Conservation (phyloP, 2,888 invertebrate species). For the Matsumyia berberina region DNA sequence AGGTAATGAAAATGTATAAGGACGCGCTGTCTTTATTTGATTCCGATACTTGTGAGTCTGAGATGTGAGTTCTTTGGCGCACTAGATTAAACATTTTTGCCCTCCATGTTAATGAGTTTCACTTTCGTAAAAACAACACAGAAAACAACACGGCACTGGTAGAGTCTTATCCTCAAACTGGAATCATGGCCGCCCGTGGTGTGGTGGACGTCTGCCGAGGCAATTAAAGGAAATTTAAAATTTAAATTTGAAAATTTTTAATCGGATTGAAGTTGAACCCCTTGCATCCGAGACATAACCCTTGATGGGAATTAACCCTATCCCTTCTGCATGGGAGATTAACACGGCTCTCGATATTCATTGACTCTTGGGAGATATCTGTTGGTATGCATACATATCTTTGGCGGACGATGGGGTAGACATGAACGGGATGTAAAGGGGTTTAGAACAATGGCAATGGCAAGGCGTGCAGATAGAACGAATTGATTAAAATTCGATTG, state of each 20-base stretch:
- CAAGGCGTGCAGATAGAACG: conserved; percentile 79
- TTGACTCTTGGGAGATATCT: conserved; percentile 44
- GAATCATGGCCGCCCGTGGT: conserved; percentile 18
- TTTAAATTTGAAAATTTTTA: conserved; percentile 72
- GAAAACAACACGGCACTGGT: conserved; percentile 37
- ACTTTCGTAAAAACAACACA: conserved; percentile 38
- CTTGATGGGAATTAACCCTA: conserved; percentile 57
- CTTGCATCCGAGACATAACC: conserved; percentile 48
- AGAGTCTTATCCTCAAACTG: conserved; percentile 1
- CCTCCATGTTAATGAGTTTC: conserved; percentile 46
- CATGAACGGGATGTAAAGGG: conserved; percentile 28
- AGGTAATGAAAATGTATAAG: conserved; percentile 70
- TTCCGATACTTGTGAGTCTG: conserved; percentile 57
- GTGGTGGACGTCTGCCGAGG: conserved; percentile 53
- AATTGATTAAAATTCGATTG: conserved; percentile 84
- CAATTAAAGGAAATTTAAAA: conserved; percentile 61
- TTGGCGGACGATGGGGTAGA: not conserved
- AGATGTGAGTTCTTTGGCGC: conserved; percentile 38
- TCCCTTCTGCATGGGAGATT: conserved; percentile 33
- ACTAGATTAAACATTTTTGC: conserved; percentile 39
- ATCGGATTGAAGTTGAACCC: conserved; percentile 67
- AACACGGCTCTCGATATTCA: conserved; percentile 60
- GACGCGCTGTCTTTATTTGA: conserved; percentile 61
- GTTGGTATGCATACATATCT: conserved; percentile 44
- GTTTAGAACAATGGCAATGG: conserved; percentile 66